Percentiles rank a stretch among this genome's conserved stretches.
phyloP scores from a whole-genome alignment of 2,888 invertebrate species.

The Noctua janthina region DNA sequence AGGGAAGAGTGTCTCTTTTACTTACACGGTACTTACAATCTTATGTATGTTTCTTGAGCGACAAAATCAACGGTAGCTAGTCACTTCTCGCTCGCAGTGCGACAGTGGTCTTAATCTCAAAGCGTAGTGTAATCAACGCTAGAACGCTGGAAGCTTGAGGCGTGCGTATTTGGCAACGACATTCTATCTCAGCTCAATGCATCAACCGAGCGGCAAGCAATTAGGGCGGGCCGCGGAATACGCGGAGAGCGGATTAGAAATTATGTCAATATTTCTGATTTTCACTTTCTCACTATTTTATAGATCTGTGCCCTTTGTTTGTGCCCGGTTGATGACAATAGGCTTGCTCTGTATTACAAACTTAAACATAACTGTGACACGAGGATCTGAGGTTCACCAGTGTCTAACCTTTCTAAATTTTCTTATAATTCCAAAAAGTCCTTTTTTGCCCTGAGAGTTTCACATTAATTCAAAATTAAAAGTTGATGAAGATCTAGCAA shows the following conservation, averaged over 20 bases:
- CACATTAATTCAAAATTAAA: background rate
- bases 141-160: slow-evolving; percentile 54
- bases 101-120: slow-evolving; percentile 31
- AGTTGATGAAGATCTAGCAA: background rate
- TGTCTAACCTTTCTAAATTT: background rate
- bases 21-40: background rate
- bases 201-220: slow-evolving; percentile 60
- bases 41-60: background rate
- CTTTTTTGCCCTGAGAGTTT: background rate
- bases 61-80: background rate
- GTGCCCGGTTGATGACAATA: background rate
- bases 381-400: background rate
- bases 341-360: background rate
- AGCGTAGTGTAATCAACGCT: slow-evolving; percentile 63
- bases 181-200: slow-evolving; percentile 59
- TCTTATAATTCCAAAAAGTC: background rate
- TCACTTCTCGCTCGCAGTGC: background rate
- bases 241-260: slow-evolving; percentile 33
- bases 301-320: background rate
- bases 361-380: background rate
- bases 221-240: slow-evolving; percentile 53
- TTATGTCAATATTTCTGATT: background rate
- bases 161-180: slow-evolving; percentile 63
- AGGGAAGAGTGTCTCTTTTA: background rate
- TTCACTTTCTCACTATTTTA: background rate